Evolutionary conservation across 2,888 invertebrate genomes (phyloP), one percentile per base, ranked within the genome.

Genomic region (Pardosa pseudoannulata): DNA sequence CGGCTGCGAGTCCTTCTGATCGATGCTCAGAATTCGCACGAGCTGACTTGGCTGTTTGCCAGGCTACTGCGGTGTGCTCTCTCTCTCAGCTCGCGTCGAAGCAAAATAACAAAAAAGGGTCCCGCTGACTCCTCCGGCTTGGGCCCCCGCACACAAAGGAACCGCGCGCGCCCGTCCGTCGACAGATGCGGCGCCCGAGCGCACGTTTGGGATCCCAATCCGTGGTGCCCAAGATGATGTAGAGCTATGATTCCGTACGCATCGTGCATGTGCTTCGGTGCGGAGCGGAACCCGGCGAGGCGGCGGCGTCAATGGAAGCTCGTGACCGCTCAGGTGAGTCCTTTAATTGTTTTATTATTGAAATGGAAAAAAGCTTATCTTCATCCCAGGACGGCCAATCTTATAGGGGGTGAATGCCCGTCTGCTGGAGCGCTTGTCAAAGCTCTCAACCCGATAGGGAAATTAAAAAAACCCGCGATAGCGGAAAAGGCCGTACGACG

Each of bases 171-270:
- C 31, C 28, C 76, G 75, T 71, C 82, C 75, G 76, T 64, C 68
- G 70, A 75, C 71, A 76, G 82, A 76, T 71, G 76, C 73, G 36
- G 32, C 64, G 27, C 36, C 32, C 29, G 67, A 64, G 29, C 74
- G 56, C 32, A 39, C 62, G 27, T 62, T 62, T 68, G 28, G 28
- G 64, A 36, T 32, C 41, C 46, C 46, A 28, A 28, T 41, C 39
- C 28, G 9, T 70, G 70, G 28, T 70, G 41, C 41, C 27, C 79
- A 28, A 41, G 41, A 70, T 74, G 81, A 32, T 70, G 46, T 73
- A 72, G 64, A 71, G 67, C 23, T 31, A 89, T 89, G 89, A 88
- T 89, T 50, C 89, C 89, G 19, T 89, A 88, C 87, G 82, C 88
- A 28, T 79, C 89, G 68, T 89, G 89, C 79, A 87, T 89, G 88